Percentiles rank a stretch among this genome's conserved stretches.
phyloP scores from a whole-genome alignment of 2,888 invertebrate genomes.

The Eristalinus aeneus region DNA sequence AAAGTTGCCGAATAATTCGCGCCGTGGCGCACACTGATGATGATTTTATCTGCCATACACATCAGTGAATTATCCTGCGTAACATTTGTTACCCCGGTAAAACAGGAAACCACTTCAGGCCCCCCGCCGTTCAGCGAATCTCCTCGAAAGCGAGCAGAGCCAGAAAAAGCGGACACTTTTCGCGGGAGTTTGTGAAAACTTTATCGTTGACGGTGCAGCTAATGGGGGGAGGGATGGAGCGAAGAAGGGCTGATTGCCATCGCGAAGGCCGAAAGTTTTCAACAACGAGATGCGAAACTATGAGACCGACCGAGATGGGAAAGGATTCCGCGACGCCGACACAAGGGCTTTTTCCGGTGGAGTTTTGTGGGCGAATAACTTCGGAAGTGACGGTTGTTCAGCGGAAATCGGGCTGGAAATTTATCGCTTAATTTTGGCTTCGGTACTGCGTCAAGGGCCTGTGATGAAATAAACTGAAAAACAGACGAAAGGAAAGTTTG shows the following conservation, averaged over 20 bases:
- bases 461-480: too few species aligned
- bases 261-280: slow-evolving; percentile 30
- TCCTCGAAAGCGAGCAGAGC: background rate
- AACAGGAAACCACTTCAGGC: slow-evolving; percentile 47
- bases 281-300: slow-evolving; percentile 38
- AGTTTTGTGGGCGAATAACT: slow-evolving; percentile 62
- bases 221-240: background rate
- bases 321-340: slow-evolving; percentile 43
- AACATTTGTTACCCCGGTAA: slow-evolving; percentile 18
- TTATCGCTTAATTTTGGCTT: slow-evolving; percentile 60
- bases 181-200: slow-evolving; percentile 58
- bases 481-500: too few species aligned
- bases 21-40: background rate
- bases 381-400: slow-evolving; percentile 63
- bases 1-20: slow-evolving; percentile 59
- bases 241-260: slow-evolving; percentile 45
- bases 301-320: slow-evolving; percentile 28
- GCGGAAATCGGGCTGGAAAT: slow-evolving; percentile 69
- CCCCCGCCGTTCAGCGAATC: background rate
- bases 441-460: too few species aligned
- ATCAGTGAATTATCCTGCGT: slow-evolving; percentile 56
- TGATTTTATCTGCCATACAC: slow-evolving; percentile 38
- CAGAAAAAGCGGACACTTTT: slow-evolving; percentile 13
- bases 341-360: slow-evolving; percentile 53
- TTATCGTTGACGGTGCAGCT: slow-evolving; percentile 39